Base-by-base conservation (phyloP, 1,140 invertebrate genomes). In the Hetaerina americana region DNA sequence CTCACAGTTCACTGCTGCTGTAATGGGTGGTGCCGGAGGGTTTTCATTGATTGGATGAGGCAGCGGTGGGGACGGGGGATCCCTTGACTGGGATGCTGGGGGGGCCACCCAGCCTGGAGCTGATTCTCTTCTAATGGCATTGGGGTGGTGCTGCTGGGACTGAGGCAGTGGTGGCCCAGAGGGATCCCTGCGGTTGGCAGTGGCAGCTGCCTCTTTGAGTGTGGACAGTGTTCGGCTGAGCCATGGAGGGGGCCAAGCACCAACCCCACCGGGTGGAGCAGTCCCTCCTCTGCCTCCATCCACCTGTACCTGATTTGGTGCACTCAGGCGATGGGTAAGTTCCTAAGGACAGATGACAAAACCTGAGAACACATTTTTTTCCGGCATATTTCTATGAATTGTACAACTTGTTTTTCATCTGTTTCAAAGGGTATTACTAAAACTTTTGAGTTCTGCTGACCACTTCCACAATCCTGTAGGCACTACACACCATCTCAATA, bases 251-350 rank as follows among this genome's bases (percentile, higher is more conserved):
- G 40, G 40, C 40, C 40, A 57, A 18, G 40, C 40, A 57, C 40
- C 40, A 57, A 10, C 40, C 22, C 6, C 31, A 40, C 31, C 31
- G 31, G 40, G 40, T 57, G 40, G 10, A 93, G 90, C 68, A 94
- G 82, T 81, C 97, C 94, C 28, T 88, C 86, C 27, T 94, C 82
- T 0, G 93, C 90, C 0, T 57, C 3, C 3, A 18, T 57, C 40
- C 2, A 12, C 10, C 40, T 57, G 40, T 18, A 57, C 10, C 40
- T 57, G 40, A 12, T 57, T 57, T 3, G 40, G 40, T 18, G 92
- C 86, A 77, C 89, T 90, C 66, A 97, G 82, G 78, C 96, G 92
- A 84, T 98, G 95, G n/a, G 90, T 95, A 40, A 97, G 82, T 81
- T 97, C 94, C 89, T 95, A 66, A 68, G n/a, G n/a, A n/a, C n/a